Base-by-base conservation (phyloP, 23 tunicate genomes). In the Clavelina lepadiformis region DNA sequence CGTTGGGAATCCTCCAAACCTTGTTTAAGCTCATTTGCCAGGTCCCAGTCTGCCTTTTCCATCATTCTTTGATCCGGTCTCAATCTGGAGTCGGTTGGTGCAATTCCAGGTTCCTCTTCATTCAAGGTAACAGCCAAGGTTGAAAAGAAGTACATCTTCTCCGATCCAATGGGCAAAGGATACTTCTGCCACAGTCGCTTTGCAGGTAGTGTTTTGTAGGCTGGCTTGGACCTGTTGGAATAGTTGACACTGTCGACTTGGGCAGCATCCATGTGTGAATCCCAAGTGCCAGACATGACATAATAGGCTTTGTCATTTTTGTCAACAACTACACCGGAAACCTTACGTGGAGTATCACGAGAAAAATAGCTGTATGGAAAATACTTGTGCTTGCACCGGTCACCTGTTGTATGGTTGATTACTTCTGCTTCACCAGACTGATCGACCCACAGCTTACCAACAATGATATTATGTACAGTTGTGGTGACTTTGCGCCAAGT, bases 391-490 rank as follows among this genome's bases (percentile, higher is more conserved):
- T 73, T 78, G 64, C 98, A 93, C 6, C 73, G 38, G 62, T 93
- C 93, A 31, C 86, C 93, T 31, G 98, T 93, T 19, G 62, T 73
- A 51, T 89, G 97, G 37, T 89, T 89, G 11, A 81, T 71, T 35
- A 89, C 49, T 52, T 89, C 80, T 2, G 85, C 88, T 45, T 89
- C 97, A n/a, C 97, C 97, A 45, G 86, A 77, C 67, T 89, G 97
- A 69, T 93, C 98, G 19, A 93, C 93, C 98, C 98, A 93, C 29
- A 93, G 71, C 36, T 93, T 93, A 13, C 98, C 98, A 29, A 93
- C 98, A 63, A 93, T 93, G 24, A 93, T 93, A 46, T 93, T 93
- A 49, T 93, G 94, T 19, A 93, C 82, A 31, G 98, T 93, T 0
- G 78, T 74, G 4, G 93, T 85, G 22, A 80, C 94, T 63, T 85